These are phyloP conservation scores for Eremobia ochroleuca DNA, from an alignment of 2,888 invertebrate genomes.

Conservation along the genomic window DNA sequence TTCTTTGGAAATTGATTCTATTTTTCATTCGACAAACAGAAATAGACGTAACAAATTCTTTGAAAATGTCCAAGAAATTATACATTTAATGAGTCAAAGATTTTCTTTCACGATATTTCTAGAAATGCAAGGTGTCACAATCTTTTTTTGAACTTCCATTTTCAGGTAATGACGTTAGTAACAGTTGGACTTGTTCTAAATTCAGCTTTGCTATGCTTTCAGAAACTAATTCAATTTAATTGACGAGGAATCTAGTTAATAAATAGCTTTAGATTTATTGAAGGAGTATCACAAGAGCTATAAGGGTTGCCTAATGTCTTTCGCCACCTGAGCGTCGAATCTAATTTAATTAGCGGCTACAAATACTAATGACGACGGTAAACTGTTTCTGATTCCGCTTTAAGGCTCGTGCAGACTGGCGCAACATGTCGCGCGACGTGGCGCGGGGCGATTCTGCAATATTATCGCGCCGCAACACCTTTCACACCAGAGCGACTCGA, in stretches of 20 bases:
- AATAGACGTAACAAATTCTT: neutral
- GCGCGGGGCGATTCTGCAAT: too few relatives aligned
- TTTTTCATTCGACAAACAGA: neutral
- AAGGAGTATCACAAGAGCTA: slow-evolving; percentile 10
- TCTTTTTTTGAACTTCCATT: neutral
- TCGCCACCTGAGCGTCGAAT: slow-evolving; percentile 37
- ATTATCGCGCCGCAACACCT: too few relatives aligned
- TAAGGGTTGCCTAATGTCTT: slow-evolving; percentile 15
- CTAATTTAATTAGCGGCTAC: slow-evolving; percentile 40
- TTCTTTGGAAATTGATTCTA: neutral
- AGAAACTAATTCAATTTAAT: neutral
- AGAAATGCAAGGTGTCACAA: neutral
- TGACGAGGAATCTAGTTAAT: slow-evolving; percentile 5
- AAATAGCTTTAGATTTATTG: slow-evolving; percentile 17
- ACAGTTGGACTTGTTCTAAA: neutral
- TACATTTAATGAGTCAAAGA: neutral
- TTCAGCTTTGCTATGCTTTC: neutral
- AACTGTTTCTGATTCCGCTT: slow-evolving; percentile 37
- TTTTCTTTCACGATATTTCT: neutral
- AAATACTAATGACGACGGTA: slow-evolving; percentile 32
- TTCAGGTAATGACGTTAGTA: neutral
- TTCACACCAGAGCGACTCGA: too few relatives aligned
- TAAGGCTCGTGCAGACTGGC: too few relatives aligned
- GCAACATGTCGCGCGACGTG: too few relatives aligned
- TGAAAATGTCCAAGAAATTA: neutral